phyloP scores from a whole-genome alignment of 2,113 vertebrate species.

The Phoenicopterus ruber region DNA sequence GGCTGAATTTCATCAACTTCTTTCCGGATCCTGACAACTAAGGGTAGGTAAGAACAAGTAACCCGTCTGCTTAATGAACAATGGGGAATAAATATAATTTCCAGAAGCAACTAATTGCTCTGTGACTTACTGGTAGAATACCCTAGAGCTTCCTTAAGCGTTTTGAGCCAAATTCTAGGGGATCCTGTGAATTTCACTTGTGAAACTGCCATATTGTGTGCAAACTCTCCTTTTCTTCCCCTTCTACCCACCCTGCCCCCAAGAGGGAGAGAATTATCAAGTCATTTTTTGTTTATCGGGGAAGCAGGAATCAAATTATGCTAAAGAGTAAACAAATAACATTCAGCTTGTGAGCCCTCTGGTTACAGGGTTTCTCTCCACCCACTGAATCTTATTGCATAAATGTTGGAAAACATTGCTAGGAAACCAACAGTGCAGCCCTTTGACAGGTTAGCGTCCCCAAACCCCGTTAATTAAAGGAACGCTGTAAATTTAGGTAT shows the following conservation, averaged over 20 bases:
- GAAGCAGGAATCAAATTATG: background rate
- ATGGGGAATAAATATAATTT: background rate
- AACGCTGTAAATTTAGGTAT: background rate
- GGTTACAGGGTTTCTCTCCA: background rate
- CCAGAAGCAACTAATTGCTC: background rate
- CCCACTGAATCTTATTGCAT: background rate
- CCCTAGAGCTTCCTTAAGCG: background rate
- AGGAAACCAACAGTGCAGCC: background rate
- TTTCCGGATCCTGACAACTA: background rate
- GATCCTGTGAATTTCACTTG: background rate
- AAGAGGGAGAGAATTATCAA: background rate
- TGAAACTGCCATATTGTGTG: background rate
- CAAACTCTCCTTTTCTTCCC: background rate
- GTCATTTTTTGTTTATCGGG: background rate
- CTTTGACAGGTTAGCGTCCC: background rate
- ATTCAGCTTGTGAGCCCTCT: background rate
- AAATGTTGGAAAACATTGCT: background rate
- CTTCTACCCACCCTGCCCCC: background rate
- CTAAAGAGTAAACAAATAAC: slow-evolving; percentile 4
- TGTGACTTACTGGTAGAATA: background rate
- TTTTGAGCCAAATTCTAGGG: background rate
- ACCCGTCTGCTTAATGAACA: background rate
- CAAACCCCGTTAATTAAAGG: background rate
- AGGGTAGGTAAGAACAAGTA: background rate
- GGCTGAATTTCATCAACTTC: background rate